Base-by-base conservation (phyloP, 2,113 vertebrate species). In the Collichthys lucidus region DNA sequence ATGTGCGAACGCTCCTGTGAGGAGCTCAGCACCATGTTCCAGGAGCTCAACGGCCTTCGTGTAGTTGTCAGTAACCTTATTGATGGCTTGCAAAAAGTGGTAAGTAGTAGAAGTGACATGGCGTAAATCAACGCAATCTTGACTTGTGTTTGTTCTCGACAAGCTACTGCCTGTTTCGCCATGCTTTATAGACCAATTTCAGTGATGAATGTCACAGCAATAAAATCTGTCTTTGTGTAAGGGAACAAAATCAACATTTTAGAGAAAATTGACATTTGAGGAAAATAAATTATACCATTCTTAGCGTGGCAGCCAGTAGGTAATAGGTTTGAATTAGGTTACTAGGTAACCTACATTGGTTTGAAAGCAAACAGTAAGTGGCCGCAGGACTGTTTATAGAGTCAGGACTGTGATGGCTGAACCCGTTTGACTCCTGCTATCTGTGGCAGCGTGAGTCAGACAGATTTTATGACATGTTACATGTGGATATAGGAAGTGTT, bases 1-100 rank as follows among this genome's bases (percentile, higher is more conserved):
- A 96, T 97, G 92, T 99, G 98, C 2, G 97, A 98, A 55, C 97
- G 95, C 15, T 99, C 98, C 60, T 99, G 98, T 0, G 97, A 98
- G 70, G 97, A 99, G 77, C 94, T 99, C 56, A 95, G 96, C 78
- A 93, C 92, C 0, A 97, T 99, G 97, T 96, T 98, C 79, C 95
- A 95, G 0, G 98, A 99, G 89, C 96, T 99, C 47, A 96, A 96
- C 0, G 97, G 98, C n/a, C 94, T 99, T 16, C 96, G 96, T 0
- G 93, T 96, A 0, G 86, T 98, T 4, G 97, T 99, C 70, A 96
- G 95, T 80, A 96, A 97, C 88, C 96, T 99, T n/a, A 96, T 95
- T 24, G 97, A 98, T 46, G 97, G 96, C 77, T 92, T 99, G 75
- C 96, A 96, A 70, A 97, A 95, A 97, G 97, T 99, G 96, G 98